A percentile compares a stretch with the other conserved stretches of the same genome.
Conservation (phyloP, 2,113 vertebrate species). For the Centropus unirufus region DNA sequence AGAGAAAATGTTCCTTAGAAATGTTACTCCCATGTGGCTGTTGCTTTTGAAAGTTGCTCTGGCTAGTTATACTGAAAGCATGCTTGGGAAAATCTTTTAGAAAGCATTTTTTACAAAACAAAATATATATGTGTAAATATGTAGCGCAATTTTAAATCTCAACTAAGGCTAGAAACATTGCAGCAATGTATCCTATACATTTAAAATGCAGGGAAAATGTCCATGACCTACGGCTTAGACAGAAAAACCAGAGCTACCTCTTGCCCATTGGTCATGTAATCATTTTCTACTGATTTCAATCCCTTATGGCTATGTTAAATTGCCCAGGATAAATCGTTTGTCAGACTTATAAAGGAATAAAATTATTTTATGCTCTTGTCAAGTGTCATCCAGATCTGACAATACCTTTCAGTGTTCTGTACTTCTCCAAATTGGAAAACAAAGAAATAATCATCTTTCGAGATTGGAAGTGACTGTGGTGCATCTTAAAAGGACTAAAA, state of each 20-base stretch:
- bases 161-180: background rate
- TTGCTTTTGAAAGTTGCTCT: background rate
- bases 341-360: slow-evolving; percentile 32
- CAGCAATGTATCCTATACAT: background rate
- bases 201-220: background rate
- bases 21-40: background rate
- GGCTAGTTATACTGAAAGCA: background rate
- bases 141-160: background rate
- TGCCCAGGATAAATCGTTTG: slow-evolving; percentile 18
- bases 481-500: background rate
- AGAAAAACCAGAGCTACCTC: background rate
- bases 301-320: slow-evolving; percentile 49
- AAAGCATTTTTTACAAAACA: slow-evolving; percentile 14
- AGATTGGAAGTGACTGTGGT: background rate
- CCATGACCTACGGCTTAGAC: slow-evolving; percentile 15
- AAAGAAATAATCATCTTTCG: background rate
- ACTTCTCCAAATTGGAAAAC: background rate
- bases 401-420: background rate
- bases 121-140: background rate
- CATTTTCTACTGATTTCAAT: slow-evolving; percentile 30
- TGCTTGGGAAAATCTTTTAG: background rate
- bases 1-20: background rate
- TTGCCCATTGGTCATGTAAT: slow-evolving; percentile 45
- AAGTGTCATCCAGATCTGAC: background rate
- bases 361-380: slow-evolving; percentile 34